Evolutionary conservation across 2,113 vertebrate genomes (phyloP).

Genomic region (Tympanuchus pallidicinctus): DNA sequence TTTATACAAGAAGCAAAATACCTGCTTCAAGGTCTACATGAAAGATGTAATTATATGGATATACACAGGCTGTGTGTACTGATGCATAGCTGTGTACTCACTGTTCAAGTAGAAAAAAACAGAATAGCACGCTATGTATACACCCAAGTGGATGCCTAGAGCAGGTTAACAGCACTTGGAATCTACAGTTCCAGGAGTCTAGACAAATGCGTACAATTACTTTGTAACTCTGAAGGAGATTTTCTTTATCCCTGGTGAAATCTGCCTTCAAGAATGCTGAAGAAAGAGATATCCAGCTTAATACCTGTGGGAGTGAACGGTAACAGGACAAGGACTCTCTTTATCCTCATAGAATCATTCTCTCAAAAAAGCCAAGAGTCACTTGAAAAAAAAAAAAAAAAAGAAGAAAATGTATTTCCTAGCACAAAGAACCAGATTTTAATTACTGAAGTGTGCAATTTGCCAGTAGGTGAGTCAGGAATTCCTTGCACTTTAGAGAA

Average conservation of each 20-base stretch:
- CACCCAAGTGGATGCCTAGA: not conserved
- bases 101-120: constrained; percentile 34
- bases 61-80: not conserved
- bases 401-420: not conserved
- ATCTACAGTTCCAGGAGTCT: constrained; percentile 7
- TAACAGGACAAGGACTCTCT: constrained; percentile 9
- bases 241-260: constrained; percentile 29
- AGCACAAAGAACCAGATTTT: not conserved
- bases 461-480: constrained; percentile 3
- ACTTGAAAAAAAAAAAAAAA: not conserved
- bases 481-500: not conserved
- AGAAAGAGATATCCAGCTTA: constrained; percentile 13
- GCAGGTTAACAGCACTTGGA: constrained; percentile 53
- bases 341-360: constrained; percentile 14
- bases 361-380: constrained; percentile 28
- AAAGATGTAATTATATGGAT: not conserved
- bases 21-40: not conserved
- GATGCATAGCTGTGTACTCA: not conserved
- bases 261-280: constrained; percentile 36
- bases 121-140: constrained; percentile 46
- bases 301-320: not conserved
- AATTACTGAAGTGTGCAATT: not conserved
- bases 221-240: constrained; percentile 39
- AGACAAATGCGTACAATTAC: constrained; percentile 25
- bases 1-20: not conserved